Evolutionary conservation across 2,888 invertebrate genomes (phyloP).

Genomic region (Arge pagana): DNA sequence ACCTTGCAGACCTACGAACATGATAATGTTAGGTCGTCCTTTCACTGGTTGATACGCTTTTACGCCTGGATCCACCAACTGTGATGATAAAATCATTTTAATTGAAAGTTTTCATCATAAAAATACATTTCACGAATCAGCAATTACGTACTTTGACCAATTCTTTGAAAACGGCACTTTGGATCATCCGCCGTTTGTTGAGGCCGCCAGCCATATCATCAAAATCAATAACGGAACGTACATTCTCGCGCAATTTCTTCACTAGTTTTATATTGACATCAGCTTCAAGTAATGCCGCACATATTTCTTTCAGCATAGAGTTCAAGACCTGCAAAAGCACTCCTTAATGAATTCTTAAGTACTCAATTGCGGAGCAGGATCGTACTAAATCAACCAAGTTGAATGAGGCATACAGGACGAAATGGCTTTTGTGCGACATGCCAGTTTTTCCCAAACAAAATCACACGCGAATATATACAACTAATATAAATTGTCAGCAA

Average conservation of each 20-base stretch:
- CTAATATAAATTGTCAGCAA: too few relatives aligned
- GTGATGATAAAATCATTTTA: slow-evolving; percentile 37
- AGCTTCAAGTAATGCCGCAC: slow-evolving; percentile 94
- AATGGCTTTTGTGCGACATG: too few relatives aligned
- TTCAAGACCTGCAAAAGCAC: slow-evolving; percentile 86
- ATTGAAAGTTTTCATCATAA: too few relatives aligned
- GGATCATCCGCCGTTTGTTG: slow-evolving; percentile 97
- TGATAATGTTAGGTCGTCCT: slow-evolving; percentile 93
- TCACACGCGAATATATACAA: too few relatives aligned
- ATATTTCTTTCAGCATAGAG: slow-evolving; percentile 99
- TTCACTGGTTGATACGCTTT: slow-evolving; percentile 96
- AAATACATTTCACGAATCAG: not conserved
- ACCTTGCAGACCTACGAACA: slow-evolving; percentile 99
- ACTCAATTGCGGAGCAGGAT: too few relatives aligned
- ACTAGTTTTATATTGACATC: slow-evolving; percentile 96
- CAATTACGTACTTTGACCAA: slow-evolving; percentile 78
- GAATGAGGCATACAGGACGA: too few relatives aligned
- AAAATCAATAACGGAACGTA: slow-evolving; percentile 95
- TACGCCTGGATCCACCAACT: slow-evolving; percentile 96
- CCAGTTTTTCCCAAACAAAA: too few relatives aligned
- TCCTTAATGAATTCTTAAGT: too few relatives aligned
- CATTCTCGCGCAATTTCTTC: slow-evolving; percentile 96
- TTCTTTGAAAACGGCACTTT: slow-evolving; percentile 98
- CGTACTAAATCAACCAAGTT: too few relatives aligned
- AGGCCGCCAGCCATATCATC: slow-evolving; percentile 99